phyloP scores from a whole-genome alignment of 2,797 vertebrate genomes.

The Poeciliopsis infans region DNA sequence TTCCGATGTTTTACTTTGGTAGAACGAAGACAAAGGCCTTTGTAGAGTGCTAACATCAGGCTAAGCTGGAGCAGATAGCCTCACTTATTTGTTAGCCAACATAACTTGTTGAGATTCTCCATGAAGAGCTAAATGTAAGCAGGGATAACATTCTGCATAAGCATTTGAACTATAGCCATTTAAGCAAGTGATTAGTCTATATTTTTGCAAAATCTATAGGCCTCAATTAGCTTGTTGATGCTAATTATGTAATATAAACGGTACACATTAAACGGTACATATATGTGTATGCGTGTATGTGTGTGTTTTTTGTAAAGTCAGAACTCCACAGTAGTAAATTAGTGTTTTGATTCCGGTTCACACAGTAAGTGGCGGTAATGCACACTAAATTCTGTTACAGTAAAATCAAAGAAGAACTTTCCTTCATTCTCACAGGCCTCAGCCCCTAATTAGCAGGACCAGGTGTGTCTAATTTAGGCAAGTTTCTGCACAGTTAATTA shows the following conservation, averaged over 20 bases:
- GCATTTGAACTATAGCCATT: neutral
- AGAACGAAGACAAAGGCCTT: too few relatives aligned
- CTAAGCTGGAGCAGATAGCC: neutral
- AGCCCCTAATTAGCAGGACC: conserved; percentile 6
- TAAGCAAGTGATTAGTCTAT: neutral
- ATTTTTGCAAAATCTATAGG: neutral
- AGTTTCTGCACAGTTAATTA: neutral
- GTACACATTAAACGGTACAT: too few relatives aligned
- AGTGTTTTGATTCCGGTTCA: too few relatives aligned
- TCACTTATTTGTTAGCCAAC: neutral
- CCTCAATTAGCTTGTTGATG: neutral
- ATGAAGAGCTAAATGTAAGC: neutral
- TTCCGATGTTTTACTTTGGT: neutral
- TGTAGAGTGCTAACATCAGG: neutral
- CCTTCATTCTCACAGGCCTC: neutral
- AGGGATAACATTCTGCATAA: neutral
- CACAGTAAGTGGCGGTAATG: too few relatives aligned
- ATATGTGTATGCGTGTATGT: too few relatives aligned
- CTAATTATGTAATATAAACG: neutral
- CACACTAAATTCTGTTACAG: too few relatives aligned
- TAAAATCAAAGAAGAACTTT: too few relatives aligned
- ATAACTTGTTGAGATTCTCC: neutral
- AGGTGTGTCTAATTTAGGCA: conserved; percentile 1
- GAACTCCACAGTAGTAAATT: too few relatives aligned
- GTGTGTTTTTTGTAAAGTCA: too few relatives aligned